Conservation (phyloP, 2,797 vertebrate genomes). For the Sebastes ruberrimus region DNA sequence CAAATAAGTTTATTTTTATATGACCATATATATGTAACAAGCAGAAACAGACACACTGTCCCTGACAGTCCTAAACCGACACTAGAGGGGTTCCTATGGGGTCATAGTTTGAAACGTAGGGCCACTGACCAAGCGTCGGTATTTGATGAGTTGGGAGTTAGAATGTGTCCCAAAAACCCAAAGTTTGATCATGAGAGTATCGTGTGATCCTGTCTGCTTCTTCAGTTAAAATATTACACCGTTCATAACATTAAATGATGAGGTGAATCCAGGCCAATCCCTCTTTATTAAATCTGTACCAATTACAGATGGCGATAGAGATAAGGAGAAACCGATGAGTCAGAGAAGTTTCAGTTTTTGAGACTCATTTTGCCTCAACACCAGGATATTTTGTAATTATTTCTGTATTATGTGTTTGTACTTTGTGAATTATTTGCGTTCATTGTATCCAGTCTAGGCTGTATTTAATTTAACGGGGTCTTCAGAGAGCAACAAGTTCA, state of each 20-base stretch:
- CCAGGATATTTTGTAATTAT: slow-evolving; percentile 14
- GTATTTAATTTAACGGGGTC: slow-evolving; percentile 25
- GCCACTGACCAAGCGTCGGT: background rate
- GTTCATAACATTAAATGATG: background rate
- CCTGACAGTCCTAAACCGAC: background rate
- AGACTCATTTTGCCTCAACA: background rate
- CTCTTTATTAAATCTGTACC: slow-evolving; percentile 18
- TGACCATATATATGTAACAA: background rate
- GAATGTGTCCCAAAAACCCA: background rate
- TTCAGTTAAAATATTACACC: background rate
- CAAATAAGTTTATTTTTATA: background rate
- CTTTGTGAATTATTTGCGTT: slow-evolving; percentile 19
- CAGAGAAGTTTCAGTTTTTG: background rate
- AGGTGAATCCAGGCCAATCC: slow-evolving; percentile 15
- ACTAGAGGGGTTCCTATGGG: background rate
- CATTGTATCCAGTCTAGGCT: background rate
- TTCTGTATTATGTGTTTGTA: background rate
- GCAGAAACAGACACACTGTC: background rate
- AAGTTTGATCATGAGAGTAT: background rate
- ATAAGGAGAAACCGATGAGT: background rate
- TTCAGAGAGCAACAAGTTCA: slow-evolving; percentile 49
- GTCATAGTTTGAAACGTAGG: background rate
- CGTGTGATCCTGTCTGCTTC: background rate
- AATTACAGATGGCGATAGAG: background rate
- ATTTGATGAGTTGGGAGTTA: background rate